phyloP scores from a whole-genome alignment of 2,797 vertebrate genomes.

The Serranus cabrilla region DNA sequence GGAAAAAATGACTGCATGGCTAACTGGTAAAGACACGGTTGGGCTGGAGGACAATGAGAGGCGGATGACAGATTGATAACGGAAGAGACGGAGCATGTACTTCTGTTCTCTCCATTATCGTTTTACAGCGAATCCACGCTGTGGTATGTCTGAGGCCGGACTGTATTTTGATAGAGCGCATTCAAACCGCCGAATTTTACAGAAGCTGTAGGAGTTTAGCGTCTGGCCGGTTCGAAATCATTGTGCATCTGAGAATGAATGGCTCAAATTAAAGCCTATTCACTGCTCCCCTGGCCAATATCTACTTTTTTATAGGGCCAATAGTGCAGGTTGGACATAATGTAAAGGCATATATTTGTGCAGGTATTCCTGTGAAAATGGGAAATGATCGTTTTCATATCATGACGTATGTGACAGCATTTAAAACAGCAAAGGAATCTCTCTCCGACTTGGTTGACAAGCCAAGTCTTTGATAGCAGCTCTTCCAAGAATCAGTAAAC shows the following conservation, averaged over 20 bases:
- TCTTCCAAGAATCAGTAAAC: slow-evolving; percentile 27
- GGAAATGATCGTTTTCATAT: slow-evolving; percentile 24
- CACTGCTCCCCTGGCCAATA: slow-evolving; percentile 39
- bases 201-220: slow-evolving; percentile 59
- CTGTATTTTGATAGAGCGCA: slow-evolving; percentile 40
- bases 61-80: slow-evolving; percentile 79
- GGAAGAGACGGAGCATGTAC: slow-evolving; percentile 63
- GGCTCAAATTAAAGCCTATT: slow-evolving; percentile 52
- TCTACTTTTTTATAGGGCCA: slow-evolving; percentile 53
- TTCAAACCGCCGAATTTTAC: slow-evolving; percentile 52
- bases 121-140: slow-evolving; percentile 60
- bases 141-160: slow-evolving; percentile 44
- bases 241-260: slow-evolving; percentile 44
- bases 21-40: slow-evolving; percentile 69
- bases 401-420: slow-evolving; percentile 8
- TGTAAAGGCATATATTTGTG: slow-evolving; percentile 38
- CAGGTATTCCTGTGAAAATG: slow-evolving; percentile 43
- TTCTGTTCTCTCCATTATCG: slow-evolving; percentile 76
- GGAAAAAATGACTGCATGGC: slow-evolving; percentile 65
- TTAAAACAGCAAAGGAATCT: slow-evolving; percentile 30
- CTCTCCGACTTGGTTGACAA: background rate
- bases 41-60: slow-evolving; percentile 69
- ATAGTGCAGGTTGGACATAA: slow-evolving; percentile 45
- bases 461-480: slow-evolving; percentile 20
- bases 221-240: slow-evolving; percentile 53